Percentiles rank a stretch among this genome's conserved stretches.
Conservation (phyloP, 2,113 vertebrate species). For the Brachypteracias leptosomus region DNA sequence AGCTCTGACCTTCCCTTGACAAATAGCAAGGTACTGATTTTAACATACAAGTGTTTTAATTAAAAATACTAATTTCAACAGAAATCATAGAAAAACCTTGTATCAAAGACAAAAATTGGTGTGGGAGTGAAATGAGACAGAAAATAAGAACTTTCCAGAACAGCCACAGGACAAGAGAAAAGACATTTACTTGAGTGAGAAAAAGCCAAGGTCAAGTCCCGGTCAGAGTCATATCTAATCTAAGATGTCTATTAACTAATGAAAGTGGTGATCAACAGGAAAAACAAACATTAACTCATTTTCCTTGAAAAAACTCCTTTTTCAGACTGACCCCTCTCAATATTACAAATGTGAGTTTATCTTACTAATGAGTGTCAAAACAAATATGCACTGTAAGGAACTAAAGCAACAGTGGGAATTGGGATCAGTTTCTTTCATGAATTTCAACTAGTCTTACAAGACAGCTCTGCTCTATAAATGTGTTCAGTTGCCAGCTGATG, state of each 20-base stretch:
- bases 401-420: neutral
- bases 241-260: neutral
- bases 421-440: neutral
- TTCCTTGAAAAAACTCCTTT: neutral
- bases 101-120: neutral
- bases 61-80: neutral
- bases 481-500: neutral
- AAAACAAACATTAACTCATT: neutral
- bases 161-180: neutral
- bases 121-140: neutral
- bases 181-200: neutral
- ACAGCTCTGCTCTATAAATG: neutral
- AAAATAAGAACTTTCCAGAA: neutral
- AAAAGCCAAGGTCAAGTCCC: neutral
- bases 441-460: neutral
- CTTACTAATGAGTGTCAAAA: neutral
- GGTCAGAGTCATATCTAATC: neutral
- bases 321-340: neutral
- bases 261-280: neutral
- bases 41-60: neutral
- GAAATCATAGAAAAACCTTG: neutral
- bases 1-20: neutral
- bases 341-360: neutral
- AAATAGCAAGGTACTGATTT: neutral
- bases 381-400: neutral